Conservation (phyloP, 92 coral and sea anemone genomes). For the Meandrina meandrites region DNA sequence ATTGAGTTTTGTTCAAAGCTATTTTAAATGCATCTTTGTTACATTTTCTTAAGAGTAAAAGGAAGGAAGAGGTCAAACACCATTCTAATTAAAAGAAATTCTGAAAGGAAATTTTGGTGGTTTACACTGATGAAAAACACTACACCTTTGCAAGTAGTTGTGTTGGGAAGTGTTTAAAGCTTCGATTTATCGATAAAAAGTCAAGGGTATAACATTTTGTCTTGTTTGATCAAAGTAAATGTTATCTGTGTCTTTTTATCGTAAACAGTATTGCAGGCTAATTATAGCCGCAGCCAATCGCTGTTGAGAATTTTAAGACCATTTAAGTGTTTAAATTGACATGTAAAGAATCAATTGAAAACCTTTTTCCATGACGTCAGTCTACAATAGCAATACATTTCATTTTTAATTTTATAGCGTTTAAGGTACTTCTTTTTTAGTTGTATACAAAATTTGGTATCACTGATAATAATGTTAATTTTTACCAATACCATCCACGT, state of each 20-base stretch:
- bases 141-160: not conserved
- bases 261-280: not conserved
- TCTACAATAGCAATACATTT: not conserved
- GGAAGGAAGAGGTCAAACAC: not conserved
- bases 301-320: not conserved
- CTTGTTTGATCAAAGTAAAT: not conserved
- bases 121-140: not conserved
- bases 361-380: not conserved
- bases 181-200: not conserved
- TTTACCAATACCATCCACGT: not conserved
- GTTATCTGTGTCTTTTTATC: not conserved
- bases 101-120: not conserved
- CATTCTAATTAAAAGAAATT: not conserved
- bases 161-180: not conserved
- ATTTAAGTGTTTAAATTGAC: not conserved
- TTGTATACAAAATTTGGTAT: not conserved
- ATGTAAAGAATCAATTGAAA: not conserved
- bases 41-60: too few species aligned
- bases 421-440: not conserved
- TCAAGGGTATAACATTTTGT: not conserved
- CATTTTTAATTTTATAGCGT: not conserved
- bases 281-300: not conserved
- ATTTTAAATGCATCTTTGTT: too few species aligned
- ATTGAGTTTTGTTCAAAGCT: too few species aligned
- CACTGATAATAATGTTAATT: not conserved